Evolutionary conservation across 1,140 invertebrate genomes (phyloP), one percentile per base, ranked within the genome.

Genomic region (Bombus superbus): DNA sequence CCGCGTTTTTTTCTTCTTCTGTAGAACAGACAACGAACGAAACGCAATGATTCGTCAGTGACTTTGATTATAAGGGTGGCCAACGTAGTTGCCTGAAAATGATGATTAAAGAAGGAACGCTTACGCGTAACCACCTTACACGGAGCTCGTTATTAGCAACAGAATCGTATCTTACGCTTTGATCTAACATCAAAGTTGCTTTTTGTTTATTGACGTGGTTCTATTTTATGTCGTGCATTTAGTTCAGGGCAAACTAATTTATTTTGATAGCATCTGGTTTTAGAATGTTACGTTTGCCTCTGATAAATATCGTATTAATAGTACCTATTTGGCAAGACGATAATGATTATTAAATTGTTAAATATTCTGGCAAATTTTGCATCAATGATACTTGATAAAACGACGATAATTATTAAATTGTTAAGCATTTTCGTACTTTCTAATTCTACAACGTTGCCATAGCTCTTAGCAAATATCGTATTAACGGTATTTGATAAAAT

Each of bases 1-100:
- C 80, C 38, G 68, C 47, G 2, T 53, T 85, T 85, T 47, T 57
- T 72, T 32, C 32, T 32, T 32, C 32, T 53, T 72, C 53, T 42
- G 40, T 42, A 22, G n/a, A 83, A 76, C 64, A 44, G 57, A 62
- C 40, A 68, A 73, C 83, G 57, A 72, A 44, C 10, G 76, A 73
- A 72, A 80, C 76, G 64, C 57, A 64, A 68, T 80, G 68, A 80
- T 85, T 80, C 80, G 76, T 80, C 68, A 85, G 53, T 80, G 68
- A 40, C 53, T 53, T 68, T 71, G 68, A 85, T 85, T 85, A 73
- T 73, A 79, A 80, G 75, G 18, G 22, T 84, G 75, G 83, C 47
- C 38, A n/a, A 35, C 40, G 57, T 38, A 53, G 66, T n/a, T 40
- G 66, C 25, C 44, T 59, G 53, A 38, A 62, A 79, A 71, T 47